Evolutionary conservation across 2,888 invertebrate species (phyloP), one percentile per base, ranked within the genome.

Genomic region (Tigriopus californicus): DNA sequence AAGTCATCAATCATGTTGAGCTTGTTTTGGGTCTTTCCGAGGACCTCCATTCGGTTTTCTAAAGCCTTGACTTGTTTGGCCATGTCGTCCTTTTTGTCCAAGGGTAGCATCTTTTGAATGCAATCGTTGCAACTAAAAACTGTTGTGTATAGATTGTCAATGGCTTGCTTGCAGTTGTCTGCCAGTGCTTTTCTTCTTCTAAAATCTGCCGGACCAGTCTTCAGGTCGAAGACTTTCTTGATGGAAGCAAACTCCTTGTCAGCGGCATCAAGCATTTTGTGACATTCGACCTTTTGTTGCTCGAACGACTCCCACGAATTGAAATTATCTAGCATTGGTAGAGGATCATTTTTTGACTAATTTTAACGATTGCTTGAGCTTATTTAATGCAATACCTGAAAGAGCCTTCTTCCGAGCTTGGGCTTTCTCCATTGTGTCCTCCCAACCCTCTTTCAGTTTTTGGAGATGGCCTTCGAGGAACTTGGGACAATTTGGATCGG

Each of bases 31-130:
- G 61, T 63, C 58, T 64, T 64, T 1, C n/a, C 61, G 15, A 64
- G 60, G 58, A 64, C 60, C 42, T 22, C 20, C 47, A 59, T 53
- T 55, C 63, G 62, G 46, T 62, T 62, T 55, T 62, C 58, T 18
- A 64, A 61, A 24, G 63, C 64, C 18, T 40, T 18, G 11, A 63
- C 61, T 61, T 64, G 62, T 40, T 58, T 62, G 58, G 63, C 62
- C 42, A 64, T 58, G 60, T 62, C 63, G 3, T 61, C 62, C 47
- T 64, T 64, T 62, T 64, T 64, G 48, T 64, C 64, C 6, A 61
- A 62, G 10, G 57, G 57, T 33, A 57, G 47, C 22, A 57, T 40
- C 11, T 22, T 13, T 25, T 57, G 57, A 13, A 64, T 60, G 33
- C 61, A 61, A 12, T 54, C 61, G 47, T 57, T 58, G 24, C 61